A percentile compares a stretch with the other conserved stretches of the same genome.
phyloP scores from a whole-genome alignment of 2,888 invertebrate species.

The Bombylius major region DNA sequence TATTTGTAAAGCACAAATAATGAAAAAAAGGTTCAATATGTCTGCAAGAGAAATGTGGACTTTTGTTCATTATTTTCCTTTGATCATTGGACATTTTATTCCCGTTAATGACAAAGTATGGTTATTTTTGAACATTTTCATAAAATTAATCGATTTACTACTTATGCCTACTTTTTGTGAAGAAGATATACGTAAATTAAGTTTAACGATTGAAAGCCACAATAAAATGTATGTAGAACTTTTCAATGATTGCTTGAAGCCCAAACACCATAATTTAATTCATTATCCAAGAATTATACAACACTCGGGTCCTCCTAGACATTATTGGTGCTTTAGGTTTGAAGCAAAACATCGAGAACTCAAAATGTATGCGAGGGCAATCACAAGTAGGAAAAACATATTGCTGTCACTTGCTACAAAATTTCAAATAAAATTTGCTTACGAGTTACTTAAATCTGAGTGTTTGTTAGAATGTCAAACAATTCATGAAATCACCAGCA shows the following conservation, averaged over 20 bases:
- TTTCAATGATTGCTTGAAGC: conserved; percentile 1
- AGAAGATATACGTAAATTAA: neutral
- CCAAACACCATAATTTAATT: neutral
- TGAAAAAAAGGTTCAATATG: conserved; percentile 6
- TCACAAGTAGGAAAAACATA: too few species aligned
- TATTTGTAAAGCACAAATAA: conserved; percentile 1
- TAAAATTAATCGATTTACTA: conserved; percentile 6
- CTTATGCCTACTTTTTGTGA: conserved; percentile 3
- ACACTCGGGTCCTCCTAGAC: neutral
- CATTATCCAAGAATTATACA: neutral
- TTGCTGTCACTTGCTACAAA: too few species aligned
- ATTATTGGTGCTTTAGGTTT: neutral
- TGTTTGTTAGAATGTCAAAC: too few species aligned
- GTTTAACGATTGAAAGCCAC: neutral
- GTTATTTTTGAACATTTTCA: conserved; percentile 6
- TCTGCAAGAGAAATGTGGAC: conserved; percentile 14
- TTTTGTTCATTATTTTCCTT: conserved; percentile 9
- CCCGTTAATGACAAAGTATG: conserved; percentile 10
- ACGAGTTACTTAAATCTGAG: too few species aligned
- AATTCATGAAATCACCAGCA: too few species aligned
- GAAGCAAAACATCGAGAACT: neutral
- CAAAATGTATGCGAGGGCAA: neutral
- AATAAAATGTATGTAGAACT: neutral
- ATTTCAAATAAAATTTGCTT: too few species aligned
- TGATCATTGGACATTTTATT: conserved; percentile 11